These are phyloP conservation scores for Slavum lentiscoides DNA, from an alignment of 2,888 invertebrate genomes.

Conservation along the genomic window DNA sequence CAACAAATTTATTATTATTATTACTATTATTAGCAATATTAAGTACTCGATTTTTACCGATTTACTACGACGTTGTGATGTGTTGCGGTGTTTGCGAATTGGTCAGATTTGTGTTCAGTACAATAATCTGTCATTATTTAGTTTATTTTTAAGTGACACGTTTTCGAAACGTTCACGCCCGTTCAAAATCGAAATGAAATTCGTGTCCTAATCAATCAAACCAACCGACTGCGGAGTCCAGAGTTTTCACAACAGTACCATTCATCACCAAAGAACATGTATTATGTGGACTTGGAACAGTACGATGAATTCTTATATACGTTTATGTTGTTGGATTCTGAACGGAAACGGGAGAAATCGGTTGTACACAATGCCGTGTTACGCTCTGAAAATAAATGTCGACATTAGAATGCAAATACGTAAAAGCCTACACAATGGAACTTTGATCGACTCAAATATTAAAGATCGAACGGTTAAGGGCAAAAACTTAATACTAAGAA, in stretches of 20 bases:
- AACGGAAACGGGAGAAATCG: not conserved
- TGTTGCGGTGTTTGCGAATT: not conserved
- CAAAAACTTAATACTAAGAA: too few relatives aligned
- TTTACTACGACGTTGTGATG: too few relatives aligned
- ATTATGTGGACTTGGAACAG: not conserved
- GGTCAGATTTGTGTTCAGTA: not conserved
- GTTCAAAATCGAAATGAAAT: constrained; percentile 11
- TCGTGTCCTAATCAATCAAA: constrained; percentile 44
- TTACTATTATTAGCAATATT: too few relatives aligned
- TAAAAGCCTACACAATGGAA: too few relatives aligned
- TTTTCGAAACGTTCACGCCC: not conserved
- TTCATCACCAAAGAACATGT: constrained; percentile 21
- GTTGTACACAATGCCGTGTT: not conserved
- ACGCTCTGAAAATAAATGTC: too few relatives aligned
- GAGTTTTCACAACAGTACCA: not conserved
- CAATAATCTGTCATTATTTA: constrained; percentile 30
- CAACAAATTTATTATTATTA: too few relatives aligned
- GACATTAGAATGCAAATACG: too few relatives aligned
- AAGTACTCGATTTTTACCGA: too few relatives aligned
- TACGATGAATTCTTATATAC: not conserved
- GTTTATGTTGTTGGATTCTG: not conserved
- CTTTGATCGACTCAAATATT: too few relatives aligned
- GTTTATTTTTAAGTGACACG: constrained; percentile 19
- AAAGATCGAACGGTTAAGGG: too few relatives aligned
- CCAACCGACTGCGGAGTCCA: not conserved